These are phyloP conservation scores for Spicauda simplicius DNA, from an alignment of 2,888 invertebrate genomes.

Conservation along the genomic window DNA sequence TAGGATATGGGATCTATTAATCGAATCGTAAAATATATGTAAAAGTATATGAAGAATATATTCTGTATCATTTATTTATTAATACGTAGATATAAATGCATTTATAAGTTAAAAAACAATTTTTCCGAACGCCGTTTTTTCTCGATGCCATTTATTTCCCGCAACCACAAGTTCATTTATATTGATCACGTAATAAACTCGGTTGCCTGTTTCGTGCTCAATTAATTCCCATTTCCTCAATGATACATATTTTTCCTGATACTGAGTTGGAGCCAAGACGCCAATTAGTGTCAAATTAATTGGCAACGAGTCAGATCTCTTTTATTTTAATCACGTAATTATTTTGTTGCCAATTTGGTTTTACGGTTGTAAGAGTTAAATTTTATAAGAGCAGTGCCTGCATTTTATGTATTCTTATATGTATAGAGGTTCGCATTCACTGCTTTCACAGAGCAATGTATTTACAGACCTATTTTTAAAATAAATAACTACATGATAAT, in stretches of 20 bases:
- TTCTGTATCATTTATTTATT: no score
- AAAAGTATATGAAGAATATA: no score
- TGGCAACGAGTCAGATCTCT: conserved; percentile 5
- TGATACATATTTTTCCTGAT: conserved; percentile 20
- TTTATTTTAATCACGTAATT: not conserved
- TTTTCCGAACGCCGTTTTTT: not conserved
- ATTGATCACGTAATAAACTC: conserved; percentile 27
- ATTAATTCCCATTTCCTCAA: conserved; percentile 21
- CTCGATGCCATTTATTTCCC: not conserved
- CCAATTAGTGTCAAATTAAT: conserved; percentile 20
- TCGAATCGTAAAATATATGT: no score
- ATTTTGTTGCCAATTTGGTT: conserved; percentile 7
- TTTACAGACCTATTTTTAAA: no score
- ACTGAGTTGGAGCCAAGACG: conserved; percentile 6
- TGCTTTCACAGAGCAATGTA: no score
- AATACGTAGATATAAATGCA: no score
- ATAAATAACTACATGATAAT: no score
- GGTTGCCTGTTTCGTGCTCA: conserved; percentile 21
- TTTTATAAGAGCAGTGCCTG: not conserved
- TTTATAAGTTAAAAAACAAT: no score
- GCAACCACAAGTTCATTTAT: conserved; percentile 11
- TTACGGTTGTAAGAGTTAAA: not conserved
- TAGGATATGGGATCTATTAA: no score
- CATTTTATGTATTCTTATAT: no score
- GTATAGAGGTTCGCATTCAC: no score